Base-by-base conservation (phyloP, 2,888 invertebrate genomes). In the Scaptomyza caliginosa region DNA sequence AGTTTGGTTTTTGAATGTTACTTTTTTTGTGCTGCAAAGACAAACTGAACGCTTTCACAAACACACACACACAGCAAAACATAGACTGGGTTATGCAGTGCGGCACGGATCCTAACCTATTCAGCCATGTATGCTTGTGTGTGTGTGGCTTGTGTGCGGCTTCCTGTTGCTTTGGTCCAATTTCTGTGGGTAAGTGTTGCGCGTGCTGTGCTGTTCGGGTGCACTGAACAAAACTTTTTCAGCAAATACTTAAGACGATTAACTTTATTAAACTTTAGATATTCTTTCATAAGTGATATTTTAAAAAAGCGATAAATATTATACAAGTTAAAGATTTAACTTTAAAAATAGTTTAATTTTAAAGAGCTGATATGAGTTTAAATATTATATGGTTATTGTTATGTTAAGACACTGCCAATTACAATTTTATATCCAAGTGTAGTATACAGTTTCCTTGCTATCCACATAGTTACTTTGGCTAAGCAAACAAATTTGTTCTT, bases 21-120 rank as follows among this genome's bases (percentile, higher is more conserved):
- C 43, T 62, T 74, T 84, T 74, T 81, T 78, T 76, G 76, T 42
- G 19, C 66, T 68, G 66, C 62, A 77, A 77, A 80, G 77, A 81
- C 72, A 69, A 69, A 63, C 65, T 32, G 65, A 69, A 45, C 67
- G 65, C 38, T 57, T 6, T 21, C 49, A 38, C 42, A 23, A 4
- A 36, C 34, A 36, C 52, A 52, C 38, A 26, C 17, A 57, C 21
- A 45, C 36, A 17, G 8, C 13, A 48, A n/a, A 50, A 48, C 59
- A 62, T 68, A 67, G 72, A 69, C 69, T 64, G 62, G 46, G 63
- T 65, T 60, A 75, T 75, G 63, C 42, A 69, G 49, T 63, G 52
- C 19, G 38, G 32, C 56, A 64, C 51, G 60, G 60, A 50, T 60
- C 23, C 43, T 43, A 24, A 66, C 62, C 59, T 42, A 42, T 32